Evolutionary conservation across 2,113 vertebrate genomes (phyloP).

Genomic region (Tupaia chinensis): DNA sequence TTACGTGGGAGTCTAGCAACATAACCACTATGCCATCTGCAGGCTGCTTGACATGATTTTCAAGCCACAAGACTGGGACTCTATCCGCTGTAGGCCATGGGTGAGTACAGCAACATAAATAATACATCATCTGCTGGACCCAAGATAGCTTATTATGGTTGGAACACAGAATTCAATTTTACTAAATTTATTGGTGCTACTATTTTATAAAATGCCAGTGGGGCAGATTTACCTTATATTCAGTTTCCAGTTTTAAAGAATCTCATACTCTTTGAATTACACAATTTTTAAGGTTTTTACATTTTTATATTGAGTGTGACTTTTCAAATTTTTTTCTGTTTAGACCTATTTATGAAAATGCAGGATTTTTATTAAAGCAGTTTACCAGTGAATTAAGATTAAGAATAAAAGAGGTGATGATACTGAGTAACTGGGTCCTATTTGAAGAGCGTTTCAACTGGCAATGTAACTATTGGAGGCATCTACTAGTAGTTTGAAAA

Average conservation of each 20-base stretch:
- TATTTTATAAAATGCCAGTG: constrained; percentile 30
- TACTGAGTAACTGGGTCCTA: rapidly evolving
- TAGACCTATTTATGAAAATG: constrained; percentile 8
- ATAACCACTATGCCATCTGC: no score
- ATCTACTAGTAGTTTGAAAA: neutral
- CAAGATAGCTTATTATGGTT: neutral
- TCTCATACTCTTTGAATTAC: neutral
- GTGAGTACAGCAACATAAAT: no score
- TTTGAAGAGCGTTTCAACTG: constrained; percentile 17
- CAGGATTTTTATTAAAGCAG: neutral
- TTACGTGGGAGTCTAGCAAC: no score
- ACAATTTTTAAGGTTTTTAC: neutral
- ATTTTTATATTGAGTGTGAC: neutral
- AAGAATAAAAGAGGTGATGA: neutral
- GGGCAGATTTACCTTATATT: neutral
- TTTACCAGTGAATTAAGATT: neutral
- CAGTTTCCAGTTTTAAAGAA: neutral
- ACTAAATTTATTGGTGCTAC: neutral
- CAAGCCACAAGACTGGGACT: no score
- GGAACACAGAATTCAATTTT: neutral
- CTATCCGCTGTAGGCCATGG: no score
- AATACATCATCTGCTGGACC: no score
- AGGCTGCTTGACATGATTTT: no score
- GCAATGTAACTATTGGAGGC: neutral
- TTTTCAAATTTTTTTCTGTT: neutral